phyloP scores from a whole-genome alignment of 2,113 vertebrate genomes.

The Periophthalmus modestus region DNA sequence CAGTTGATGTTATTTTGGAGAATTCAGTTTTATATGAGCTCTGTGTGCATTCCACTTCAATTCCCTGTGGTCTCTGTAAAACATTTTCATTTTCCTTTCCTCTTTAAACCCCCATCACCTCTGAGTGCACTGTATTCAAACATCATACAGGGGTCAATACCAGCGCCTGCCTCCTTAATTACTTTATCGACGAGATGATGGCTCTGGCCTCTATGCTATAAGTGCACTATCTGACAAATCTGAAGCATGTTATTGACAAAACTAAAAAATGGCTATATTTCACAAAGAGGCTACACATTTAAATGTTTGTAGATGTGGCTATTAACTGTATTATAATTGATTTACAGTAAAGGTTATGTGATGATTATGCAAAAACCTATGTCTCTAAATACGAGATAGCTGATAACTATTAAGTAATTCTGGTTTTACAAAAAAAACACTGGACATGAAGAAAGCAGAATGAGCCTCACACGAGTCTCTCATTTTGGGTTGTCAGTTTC shows the following conservation, averaged over 20 bases:
- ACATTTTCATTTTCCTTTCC: neutral
- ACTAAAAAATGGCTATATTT: neutral
- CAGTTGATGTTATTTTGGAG: too few species aligned
- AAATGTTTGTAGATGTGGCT: neutral
- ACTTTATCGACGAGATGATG: neutral
- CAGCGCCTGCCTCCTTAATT: neutral
- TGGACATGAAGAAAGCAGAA: too few species aligned
- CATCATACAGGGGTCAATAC: neutral
- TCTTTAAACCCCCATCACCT: neutral
- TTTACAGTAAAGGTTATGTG: too few species aligned
- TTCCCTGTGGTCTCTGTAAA: neutral
- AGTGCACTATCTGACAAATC: neutral
- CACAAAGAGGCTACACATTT: neutral
- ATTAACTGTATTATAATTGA: too few species aligned
- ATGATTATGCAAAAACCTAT: too few species aligned
- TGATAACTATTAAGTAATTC: too few species aligned
- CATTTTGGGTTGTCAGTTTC: too few species aligned
- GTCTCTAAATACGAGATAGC: too few species aligned
- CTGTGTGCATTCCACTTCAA: neutral
- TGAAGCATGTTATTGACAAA: neutral
- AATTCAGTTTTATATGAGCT: neutral
- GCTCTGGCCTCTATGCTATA: neutral
- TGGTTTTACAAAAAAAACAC: too few species aligned
- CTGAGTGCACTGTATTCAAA: neutral
- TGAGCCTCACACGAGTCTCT: too few species aligned